These are phyloP conservation scores for Acleris laterana DNA, from an alignment of 2,888 invertebrate genomes.

Conservation along the genomic window DNA sequence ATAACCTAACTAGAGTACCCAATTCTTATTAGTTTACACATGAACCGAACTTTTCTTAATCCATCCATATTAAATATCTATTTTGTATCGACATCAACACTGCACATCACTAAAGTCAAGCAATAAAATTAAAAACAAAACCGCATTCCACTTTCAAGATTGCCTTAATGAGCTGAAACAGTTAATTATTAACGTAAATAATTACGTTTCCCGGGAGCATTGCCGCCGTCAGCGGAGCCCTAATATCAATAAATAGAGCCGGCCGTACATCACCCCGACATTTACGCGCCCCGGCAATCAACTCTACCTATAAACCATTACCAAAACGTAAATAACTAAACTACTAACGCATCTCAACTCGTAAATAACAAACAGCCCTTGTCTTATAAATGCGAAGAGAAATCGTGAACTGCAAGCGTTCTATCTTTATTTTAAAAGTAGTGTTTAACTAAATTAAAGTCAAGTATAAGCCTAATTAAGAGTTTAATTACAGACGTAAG, in stretches of 20 bases:
- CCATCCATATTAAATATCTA: conserved; percentile 9
- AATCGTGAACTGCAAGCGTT: conserved; percentile 26
- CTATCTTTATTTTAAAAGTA: conserved; percentile 18
- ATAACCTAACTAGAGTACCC: no score
- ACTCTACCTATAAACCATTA: conserved; percentile 55
- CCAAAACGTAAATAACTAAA: conserved; percentile 51
- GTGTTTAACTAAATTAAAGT: conserved; percentile 5
- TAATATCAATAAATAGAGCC: conserved; percentile 43
- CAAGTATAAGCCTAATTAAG: neutral
- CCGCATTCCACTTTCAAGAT: conserved; percentile 28
- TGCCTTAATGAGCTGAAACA: conserved; percentile 31
- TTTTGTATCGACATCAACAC: neutral
- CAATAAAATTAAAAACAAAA: conserved; percentile 29
- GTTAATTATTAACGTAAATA: conserved; percentile 34
- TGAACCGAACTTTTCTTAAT: neutral
- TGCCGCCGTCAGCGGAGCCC: conserved; percentile 45
- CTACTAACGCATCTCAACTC: conserved; percentile 48
- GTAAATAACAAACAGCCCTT: conserved; percentile 44
- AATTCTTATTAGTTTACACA: neutral
- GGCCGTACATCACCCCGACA: conserved; percentile 41
- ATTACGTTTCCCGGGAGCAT: conserved; percentile 40
- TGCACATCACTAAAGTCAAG: conserved; percentile 19
- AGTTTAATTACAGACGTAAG: neutral
- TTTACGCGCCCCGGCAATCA: conserved; percentile 51
- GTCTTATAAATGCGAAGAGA: conserved; percentile 28